These are phyloP conservation scores for Holacanthus passer DNA, from an alignment of 2,113 vertebrate species.

Conservation along the genomic window DNA sequence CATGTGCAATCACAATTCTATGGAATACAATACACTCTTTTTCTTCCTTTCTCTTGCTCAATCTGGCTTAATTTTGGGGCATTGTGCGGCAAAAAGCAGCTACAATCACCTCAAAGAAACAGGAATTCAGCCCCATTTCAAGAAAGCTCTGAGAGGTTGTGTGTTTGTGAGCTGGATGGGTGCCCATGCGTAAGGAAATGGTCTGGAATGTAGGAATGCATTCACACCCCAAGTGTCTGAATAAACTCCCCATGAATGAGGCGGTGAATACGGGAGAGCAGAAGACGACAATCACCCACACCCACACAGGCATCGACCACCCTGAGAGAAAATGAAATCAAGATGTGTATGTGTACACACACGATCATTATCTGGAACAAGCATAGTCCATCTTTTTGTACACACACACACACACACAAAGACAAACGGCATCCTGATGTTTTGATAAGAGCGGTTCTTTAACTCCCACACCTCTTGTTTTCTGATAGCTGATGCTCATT, in stretches of 20 bases:
- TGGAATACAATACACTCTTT: neutral
- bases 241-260: slow-evolving; percentile 71
- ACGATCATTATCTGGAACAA: neutral
- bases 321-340: slow-evolving; percentile 32
- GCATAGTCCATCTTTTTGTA: neutral
- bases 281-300: slow-evolving; percentile 1
- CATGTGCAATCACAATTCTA: neutral
- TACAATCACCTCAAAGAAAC: slow-evolving; percentile 10
- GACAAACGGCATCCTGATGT: neutral
- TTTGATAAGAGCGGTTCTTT: slow-evolving; percentile 10
- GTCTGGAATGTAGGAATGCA: slow-evolving; percentile 78
- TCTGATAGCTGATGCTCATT: neutral
- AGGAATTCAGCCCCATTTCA: slow-evolving; percentile 9
- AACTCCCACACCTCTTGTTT: neutral
- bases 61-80: neutral
- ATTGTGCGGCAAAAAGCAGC: neutral
- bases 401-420: neutral
- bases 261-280: slow-evolving; percentile 33
- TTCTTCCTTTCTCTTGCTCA: neutral
- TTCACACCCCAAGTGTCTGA: slow-evolving; percentile 70
- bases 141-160: neutral
- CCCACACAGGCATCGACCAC: slow-evolving; percentile 30
- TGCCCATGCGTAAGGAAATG: slow-evolving; percentile 64
- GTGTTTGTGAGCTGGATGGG: slow-evolving; percentile 41
- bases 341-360: slow-evolving; percentile 21